Percentiles rank a stretch among this genome's conserved stretches.
Conservation (phyloP, 2,113 vertebrate genomes). For the Apteryx owenii region DNA sequence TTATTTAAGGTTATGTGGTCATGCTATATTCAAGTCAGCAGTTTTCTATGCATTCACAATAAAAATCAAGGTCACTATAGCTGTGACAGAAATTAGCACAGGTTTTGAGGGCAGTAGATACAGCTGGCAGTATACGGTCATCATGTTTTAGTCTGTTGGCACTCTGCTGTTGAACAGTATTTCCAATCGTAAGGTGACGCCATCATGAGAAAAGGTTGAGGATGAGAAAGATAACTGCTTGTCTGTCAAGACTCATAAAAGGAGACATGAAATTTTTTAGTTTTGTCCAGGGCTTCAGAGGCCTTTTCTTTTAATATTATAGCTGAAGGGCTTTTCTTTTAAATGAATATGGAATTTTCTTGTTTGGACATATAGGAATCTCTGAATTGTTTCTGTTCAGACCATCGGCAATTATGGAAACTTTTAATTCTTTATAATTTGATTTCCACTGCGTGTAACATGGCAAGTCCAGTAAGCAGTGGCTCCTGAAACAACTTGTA, state of each 20-base stretch:
- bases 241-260: background rate
- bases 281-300: background rate
- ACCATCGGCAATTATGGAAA: background rate
- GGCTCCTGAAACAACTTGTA: background rate
- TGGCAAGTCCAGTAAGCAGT: background rate
- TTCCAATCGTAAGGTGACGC: background rate
- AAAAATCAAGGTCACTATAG: background rate
- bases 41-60: background rate
- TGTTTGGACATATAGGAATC: background rate
- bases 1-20: conserved; percentile 14
- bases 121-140: background rate
- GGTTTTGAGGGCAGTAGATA: background rate
- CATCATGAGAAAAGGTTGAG: background rate
- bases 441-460: background rate
- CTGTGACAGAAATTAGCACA: background rate
- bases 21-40: background rate
- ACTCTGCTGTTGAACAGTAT: background rate
- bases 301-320: background rate
- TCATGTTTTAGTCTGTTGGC: background rate
- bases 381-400: background rate
- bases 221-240: background rate
- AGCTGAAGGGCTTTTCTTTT: background rate
- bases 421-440: background rate
- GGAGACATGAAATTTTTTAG: background rate
- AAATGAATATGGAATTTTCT: background rate